A percentile compares a stretch with the other conserved stretches of the same genome.
These are phyloP conservation scores for Philonicus albiceps DNA, from an alignment of 2,888 invertebrate species.

Conservation along the genomic window DNA sequence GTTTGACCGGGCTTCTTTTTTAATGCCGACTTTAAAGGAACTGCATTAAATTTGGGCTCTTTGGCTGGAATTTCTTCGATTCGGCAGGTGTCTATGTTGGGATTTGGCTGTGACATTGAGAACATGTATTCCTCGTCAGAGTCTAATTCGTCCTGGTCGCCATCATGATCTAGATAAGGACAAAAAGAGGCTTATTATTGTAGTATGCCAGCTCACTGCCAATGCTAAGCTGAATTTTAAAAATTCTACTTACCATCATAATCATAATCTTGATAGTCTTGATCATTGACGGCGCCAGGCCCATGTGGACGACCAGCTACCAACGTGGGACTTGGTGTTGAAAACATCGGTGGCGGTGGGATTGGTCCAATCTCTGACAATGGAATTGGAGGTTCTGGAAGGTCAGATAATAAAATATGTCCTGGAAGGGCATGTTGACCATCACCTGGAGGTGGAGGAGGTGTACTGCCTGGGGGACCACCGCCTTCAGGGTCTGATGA, in stretches of 20 bases:
- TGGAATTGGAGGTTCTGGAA: slow-evolving; percentile 92
- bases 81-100: slow-evolving; percentile 79
- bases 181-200: not conserved
- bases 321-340: slow-evolving; percentile 81
- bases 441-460: slow-evolving; percentile 60
- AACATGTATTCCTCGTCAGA: slow-evolving; percentile 72
- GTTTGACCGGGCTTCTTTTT: slow-evolving; percentile 75
- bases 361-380: slow-evolving; percentile 92
- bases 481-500: slow-evolving; percentile 68
- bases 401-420: slow-evolving; percentile 80
- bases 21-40: slow-evolving; percentile 90
- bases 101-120: slow-evolving; percentile 70
- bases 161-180: slow-evolving; percentile 58
- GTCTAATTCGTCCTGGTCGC: slow-evolving; percentile 73
- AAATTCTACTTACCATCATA: slow-evolving; percentile 68
- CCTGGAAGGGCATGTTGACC: slow-evolving; percentile 60
- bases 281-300: slow-evolving; percentile 62
- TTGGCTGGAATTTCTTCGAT: slow-evolving; percentile 93
- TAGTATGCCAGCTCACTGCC: not conserved
- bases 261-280: slow-evolving; percentile 68
- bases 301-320: slow-evolving; percentile 67
- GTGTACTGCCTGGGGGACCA: slow-evolving; percentile 62
- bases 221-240: not conserved
- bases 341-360: slow-evolving; percentile 95
- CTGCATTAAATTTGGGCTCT: slow-evolving; percentile 89